Evolutionary conservation across 2,113 vertebrate genomes (phyloP), one percentile per base, ranked within the genome.

Genomic region (Podilymbus podiceps): DNA sequence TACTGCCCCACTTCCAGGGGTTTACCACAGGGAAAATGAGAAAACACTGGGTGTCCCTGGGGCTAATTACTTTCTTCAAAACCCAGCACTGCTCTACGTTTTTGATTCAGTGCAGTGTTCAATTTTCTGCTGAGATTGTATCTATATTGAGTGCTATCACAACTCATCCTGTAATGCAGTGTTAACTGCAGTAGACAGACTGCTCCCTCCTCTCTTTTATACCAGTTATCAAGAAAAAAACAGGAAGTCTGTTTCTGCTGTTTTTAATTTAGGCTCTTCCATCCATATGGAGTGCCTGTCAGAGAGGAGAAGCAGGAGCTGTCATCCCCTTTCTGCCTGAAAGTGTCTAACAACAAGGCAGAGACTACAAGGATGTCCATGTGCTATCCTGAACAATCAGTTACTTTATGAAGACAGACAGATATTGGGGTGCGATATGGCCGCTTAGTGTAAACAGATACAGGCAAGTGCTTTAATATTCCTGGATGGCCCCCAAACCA

Each of bases 161-260:
- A n/a, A n/a, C n/a, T n/a, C n/a, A n/a, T n/a, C n/a, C n/a, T n/a
- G n/a, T n/a, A n/a, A n/a, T n/a, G n/a, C n/a, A 0, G 81, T 73
- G 85, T 94, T 95, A 96, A 96, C 95, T 97, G 95, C 85, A 93
- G 58, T 46, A 66, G 82, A 88, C 63, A 95, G 89, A 68, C 96
- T 95, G 93, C 91, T 97, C 89, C 95, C 83, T 93, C 85, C 86
- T 89, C 89, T 93, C 75, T 83, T 96, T 87, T 93, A 71, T 56
- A 85, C 59, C 81, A 95, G 94, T 85, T 92, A 96, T 93, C 95
- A 96, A 92, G 97, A 96, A 97, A 97, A 97, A 97, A 97, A 95
- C 64, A 49, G 96, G 93, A 95, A 94, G 66, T 80, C 93, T 88
- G n/a, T 85, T 90, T 87, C 52, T 88, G 58, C 68, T 93, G 73